phyloP scores from a whole-genome alignment of 2,797 vertebrate species.

The Iguana delicatissima region DNA sequence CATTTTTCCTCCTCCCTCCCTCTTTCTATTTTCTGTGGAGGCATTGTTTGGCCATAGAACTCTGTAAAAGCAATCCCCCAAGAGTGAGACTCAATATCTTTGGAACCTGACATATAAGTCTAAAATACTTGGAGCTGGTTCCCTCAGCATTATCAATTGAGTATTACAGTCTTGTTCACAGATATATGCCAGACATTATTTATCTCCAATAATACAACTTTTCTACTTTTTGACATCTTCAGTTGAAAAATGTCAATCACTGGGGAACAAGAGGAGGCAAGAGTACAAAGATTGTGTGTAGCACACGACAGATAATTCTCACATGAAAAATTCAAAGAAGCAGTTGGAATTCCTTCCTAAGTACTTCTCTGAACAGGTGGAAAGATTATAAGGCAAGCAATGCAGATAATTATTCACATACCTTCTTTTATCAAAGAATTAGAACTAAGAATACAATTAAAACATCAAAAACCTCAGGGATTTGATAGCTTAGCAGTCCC shows the following conservation, averaged over 20 bases:
- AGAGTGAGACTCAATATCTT: not conserved
- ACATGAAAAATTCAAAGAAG: not conserved
- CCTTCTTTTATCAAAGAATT: conserved; percentile 35
- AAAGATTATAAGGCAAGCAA: not conserved
- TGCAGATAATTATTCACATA: conserved; percentile 24
- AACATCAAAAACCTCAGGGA: conserved; percentile 38
- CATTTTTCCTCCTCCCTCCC: no score
- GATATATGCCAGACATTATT: not conserved
- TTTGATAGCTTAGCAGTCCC: conserved; percentile 2
- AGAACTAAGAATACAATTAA: conserved; percentile 46
- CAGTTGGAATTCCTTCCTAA: not conserved
- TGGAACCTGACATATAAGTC: conserved; percentile 4
- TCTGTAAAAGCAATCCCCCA: not conserved
- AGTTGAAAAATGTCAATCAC: not conserved
- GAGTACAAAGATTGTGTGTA: not conserved
- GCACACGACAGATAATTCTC: not conserved
- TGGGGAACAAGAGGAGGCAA: not conserved
- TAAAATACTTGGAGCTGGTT: not conserved
- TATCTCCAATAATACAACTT: not conserved
- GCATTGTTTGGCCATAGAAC: not conserved
- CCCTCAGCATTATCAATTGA: not conserved
- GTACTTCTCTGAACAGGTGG: conserved; percentile 3
- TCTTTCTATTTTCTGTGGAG: no score
- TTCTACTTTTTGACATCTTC: conserved; percentile 7
- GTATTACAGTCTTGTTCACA: not conserved